These are phyloP conservation scores for Spheniscus humboldti DNA, from an alignment of 2,797 vertebrate species.

Conservation along the genomic window DNA sequence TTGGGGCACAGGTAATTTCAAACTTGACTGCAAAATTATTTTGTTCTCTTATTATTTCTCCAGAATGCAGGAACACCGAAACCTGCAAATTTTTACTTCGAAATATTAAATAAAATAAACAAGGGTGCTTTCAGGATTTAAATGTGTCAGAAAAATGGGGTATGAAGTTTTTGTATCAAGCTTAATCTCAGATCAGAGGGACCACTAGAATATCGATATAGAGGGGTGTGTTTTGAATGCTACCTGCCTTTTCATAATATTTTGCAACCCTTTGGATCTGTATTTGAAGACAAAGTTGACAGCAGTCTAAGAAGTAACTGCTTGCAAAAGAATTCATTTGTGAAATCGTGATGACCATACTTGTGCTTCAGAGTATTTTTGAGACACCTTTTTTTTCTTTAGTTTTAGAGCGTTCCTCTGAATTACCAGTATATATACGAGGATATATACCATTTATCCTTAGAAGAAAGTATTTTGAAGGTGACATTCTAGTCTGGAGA, in stretches of 20 bases:
- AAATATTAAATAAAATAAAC: background rate
- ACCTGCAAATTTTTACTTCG: background rate
- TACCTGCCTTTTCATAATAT: background rate
- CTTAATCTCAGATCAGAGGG: background rate
- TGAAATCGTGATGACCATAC: rapidly evolving
- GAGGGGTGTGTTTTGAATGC: background rate
- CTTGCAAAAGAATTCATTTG: background rate
- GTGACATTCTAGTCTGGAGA: background rate
- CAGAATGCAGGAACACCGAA: background rate
- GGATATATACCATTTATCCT: background rate
- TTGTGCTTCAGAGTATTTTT: background rate
- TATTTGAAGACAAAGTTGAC: background rate
- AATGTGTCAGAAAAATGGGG: background rate
- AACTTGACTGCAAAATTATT: background rate
- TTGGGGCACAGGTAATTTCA: background rate
- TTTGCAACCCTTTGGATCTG: background rate
- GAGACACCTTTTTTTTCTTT: background rate
- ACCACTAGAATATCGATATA: background rate
- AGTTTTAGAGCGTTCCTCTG: background rate
- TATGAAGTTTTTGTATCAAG: background rate
- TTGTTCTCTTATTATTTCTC: background rate
- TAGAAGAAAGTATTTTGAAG: background rate
- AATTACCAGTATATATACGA: background rate
- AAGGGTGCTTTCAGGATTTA: background rate
- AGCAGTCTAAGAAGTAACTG: background rate